Conservation (phyloP, 1,140 invertebrate species). For the Phenacoccus solenopsis region DNA sequence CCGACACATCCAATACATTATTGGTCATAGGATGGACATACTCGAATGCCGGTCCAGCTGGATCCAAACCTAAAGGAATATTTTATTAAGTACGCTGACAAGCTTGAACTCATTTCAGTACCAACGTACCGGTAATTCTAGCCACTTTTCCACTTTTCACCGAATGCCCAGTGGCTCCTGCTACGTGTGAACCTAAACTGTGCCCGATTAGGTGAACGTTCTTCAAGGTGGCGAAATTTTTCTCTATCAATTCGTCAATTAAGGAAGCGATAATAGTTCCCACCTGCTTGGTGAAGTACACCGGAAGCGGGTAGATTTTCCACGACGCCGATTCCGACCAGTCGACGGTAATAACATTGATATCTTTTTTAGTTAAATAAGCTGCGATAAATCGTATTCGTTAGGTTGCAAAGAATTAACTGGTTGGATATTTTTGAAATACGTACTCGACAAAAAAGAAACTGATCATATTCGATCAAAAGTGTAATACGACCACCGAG, state of each 20-base stretch:
- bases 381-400: constrained; percentile 33
- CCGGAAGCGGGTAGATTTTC: constrained; percentile 31
- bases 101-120: too few relatives aligned
- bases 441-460: too few relatives aligned
- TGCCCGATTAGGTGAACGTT: constrained; percentile 42
- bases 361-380: constrained; percentile 40
- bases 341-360: constrained; percentile 49
- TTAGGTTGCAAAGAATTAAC: too few relatives aligned
- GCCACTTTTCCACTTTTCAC: constrained; percentile 39
- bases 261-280: constrained; percentile 29
- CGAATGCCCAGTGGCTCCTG: constrained; percentile 54
- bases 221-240: neutral
- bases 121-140: constrained; percentile 45
- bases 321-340: constrained; percentile 38
- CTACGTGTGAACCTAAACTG: constrained; percentile 73
- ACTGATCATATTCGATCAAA: too few relatives aligned
- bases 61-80: constrained; percentile 29
- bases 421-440: too few relatives aligned
- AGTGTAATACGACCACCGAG: too few relatives aligned
- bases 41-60: constrained; percentile 35
- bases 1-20: constrained; percentile 27
- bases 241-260: constrained; percentile 21
- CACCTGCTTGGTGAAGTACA: constrained; percentile 27
- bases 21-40: constrained; percentile 28
- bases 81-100: neutral